Percentiles rank a stretch among this genome's conserved stretches.
Conservation (phyloP, 2,113 vertebrate species). For the Gorsachius goisagi region DNA sequence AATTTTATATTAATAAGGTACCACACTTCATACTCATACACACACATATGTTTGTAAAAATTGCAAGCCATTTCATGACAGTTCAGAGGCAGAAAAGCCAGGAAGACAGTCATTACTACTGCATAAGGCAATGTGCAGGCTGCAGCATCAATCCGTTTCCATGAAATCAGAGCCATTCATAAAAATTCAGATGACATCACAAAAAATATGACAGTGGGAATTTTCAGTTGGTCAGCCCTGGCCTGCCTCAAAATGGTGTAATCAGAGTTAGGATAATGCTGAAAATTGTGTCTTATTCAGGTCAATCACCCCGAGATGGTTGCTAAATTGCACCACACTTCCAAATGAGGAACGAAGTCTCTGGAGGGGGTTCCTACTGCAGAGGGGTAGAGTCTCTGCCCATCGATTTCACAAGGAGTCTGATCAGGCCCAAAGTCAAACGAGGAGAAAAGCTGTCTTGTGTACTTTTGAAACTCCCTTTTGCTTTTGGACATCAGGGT, state of each 20-base stretch:
- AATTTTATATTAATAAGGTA: neutral
- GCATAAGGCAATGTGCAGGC: neutral
- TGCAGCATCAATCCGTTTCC: neutral
- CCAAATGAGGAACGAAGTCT: neutral
- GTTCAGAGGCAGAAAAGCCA: neutral
- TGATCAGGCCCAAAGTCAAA: constrained; percentile 15
- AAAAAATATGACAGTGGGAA: neutral
- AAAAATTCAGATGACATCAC: neutral
- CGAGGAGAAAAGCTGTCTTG: neutral
- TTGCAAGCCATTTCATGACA: neutral
- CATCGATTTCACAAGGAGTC: neutral
- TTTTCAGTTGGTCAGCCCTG: neutral
- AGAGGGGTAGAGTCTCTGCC: neutral
- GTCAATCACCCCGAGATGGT: neutral
- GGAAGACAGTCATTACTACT: neutral
- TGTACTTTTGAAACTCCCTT: neutral
- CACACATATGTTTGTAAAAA: neutral
- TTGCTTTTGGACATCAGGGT: neutral
- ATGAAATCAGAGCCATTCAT: neutral
- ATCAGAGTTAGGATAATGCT: neutral
- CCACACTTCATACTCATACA: neutral
- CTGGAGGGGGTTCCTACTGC: neutral
- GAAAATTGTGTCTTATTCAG: neutral
- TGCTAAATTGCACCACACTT: neutral
- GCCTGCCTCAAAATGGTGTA: neutral